phyloP scores from a whole-genome alignment of 2,888 invertebrate species.

The Xylophagus ater region DNA sequence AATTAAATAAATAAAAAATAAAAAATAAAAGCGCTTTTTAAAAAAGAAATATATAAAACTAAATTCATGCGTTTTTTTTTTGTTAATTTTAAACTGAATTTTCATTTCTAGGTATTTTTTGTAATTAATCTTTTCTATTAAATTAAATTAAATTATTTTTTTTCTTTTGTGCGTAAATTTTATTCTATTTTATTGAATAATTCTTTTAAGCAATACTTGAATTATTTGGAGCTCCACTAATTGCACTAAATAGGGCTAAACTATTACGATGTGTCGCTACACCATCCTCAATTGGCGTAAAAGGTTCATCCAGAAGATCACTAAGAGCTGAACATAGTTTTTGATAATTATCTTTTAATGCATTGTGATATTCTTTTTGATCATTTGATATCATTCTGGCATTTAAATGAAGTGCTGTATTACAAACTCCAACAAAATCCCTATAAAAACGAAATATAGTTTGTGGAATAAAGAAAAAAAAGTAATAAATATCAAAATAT shows the following conservation, averaged over 20 bases:
- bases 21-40: constrained; percentile 1
- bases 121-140: no score
- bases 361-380: constrained; percentile 87
- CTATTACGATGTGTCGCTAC: constrained; percentile 58
- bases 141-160: no score
- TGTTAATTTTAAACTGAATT: no score
- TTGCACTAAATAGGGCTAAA: constrained; percentile 64
- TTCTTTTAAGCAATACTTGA: constrained; percentile 62
- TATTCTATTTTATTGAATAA: background rate
- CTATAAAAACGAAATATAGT: no score
- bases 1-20: background rate
- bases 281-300: constrained; percentile 41
- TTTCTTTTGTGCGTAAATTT: constrained; percentile 1
- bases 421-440: constrained; percentile 83
- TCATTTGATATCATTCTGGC: constrained; percentile 77
- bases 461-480: no score
- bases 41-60: no score
- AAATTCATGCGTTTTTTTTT: no score
- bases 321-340: constrained; percentile 72
- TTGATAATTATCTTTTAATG: constrained; percentile 73
- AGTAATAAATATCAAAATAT: background rate
- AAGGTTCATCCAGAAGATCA: constrained; percentile 59
- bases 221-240: constrained; percentile 68
- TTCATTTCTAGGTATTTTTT: no score
- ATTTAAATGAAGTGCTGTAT: constrained; percentile 81